Percentiles rank a stretch among this genome's conserved stretches.
Evolutionary conservation across 30 jellyfish, hydroid and myxozoan genomes (phyloP).

Genomic region (Cassiopea andromeda): DNA sequence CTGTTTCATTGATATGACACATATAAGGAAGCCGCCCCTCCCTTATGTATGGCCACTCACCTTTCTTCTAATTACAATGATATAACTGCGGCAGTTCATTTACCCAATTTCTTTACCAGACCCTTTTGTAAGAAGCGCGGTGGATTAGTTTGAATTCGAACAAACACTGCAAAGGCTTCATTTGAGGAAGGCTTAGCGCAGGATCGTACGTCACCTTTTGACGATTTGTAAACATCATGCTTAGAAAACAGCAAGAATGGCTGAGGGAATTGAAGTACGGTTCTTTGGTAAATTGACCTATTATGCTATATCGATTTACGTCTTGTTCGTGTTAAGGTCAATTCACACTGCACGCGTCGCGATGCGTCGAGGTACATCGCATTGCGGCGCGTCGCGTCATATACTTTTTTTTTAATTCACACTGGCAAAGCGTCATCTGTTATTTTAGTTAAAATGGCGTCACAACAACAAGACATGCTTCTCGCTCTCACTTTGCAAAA

Average conservation of each 20-base stretch:
- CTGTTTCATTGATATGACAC: too few relatives aligned
- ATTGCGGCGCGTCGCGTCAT: too few relatives aligned
- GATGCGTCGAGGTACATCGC: too few relatives aligned
- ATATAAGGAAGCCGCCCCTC: too few relatives aligned
- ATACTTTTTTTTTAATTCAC: too few relatives aligned
- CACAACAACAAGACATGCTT: too few relatives aligned
- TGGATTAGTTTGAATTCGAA: not conserved
- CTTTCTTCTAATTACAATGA: too few relatives aligned
- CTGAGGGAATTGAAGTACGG: slow-evolving; percentile 76
- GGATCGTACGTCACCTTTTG: slow-evolving; percentile 45
- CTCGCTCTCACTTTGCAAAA: too few relatives aligned
- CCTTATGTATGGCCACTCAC: too few relatives aligned
- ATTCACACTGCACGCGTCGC: too few relatives aligned
- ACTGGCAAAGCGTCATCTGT: too few relatives aligned
- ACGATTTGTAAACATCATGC: slow-evolving; percentile 50
- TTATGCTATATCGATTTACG: slow-evolving; percentile 70
- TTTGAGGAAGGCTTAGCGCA: slow-evolving; percentile 41
- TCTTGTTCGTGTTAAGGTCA: slow-evolving; percentile 62
- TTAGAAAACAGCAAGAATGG: slow-evolving; percentile 70
- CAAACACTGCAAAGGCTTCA: slow-evolving; percentile 38
- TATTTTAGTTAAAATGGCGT: too few relatives aligned
- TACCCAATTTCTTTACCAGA: slow-evolving; percentile 13
- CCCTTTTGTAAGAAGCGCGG: slow-evolving; percentile 24
- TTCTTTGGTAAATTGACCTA: slow-evolving; percentile 79
- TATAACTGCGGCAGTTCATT: not conserved